phyloP scores from a whole-genome alignment of 2,113 vertebrate genomes.

The Pipra filicauda region DNA sequence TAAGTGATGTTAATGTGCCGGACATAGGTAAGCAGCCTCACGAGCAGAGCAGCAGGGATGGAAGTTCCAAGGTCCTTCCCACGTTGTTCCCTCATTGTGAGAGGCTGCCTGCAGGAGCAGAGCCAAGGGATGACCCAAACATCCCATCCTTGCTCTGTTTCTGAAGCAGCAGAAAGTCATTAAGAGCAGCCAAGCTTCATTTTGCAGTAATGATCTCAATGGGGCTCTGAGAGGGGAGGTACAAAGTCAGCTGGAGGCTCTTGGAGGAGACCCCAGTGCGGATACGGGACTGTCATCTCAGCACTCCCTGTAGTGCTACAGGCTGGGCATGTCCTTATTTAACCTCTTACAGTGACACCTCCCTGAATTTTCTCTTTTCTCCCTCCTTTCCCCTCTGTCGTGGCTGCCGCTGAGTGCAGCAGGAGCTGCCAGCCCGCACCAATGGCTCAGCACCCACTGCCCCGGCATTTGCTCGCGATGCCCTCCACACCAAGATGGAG shows the following conservation, averaged over 20 bases:
- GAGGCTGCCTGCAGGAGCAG: neutral
- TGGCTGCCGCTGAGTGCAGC: constrained; percentile 15
- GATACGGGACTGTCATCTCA: neutral
- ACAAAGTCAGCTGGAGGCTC: neutral
- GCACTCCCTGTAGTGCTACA: neutral
- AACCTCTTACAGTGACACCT: neutral
- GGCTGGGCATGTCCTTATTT: neutral
- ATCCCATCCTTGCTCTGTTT: neutral
- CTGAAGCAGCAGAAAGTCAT: neutral
- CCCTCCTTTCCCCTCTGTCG: neutral
- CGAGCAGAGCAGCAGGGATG: accelerated
- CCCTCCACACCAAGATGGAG: constrained; percentile 85
- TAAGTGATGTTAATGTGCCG: neutral
- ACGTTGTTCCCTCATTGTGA: accelerated
- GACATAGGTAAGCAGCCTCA: neutral
- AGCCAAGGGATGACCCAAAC: neutral
- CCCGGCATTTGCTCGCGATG: constrained; percentile 33
- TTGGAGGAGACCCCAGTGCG: neutral
- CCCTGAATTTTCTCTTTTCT: neutral
- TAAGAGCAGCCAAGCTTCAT: neutral
- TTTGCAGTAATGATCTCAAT: neutral
- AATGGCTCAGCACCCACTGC: constrained; percentile 70
- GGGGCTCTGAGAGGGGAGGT: neutral
- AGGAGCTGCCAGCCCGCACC: constrained; percentile 82
- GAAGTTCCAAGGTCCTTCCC: neutral